phyloP scores from a whole-genome alignment of 2,888 invertebrate genomes.

The Tenthredo amoena region DNA sequence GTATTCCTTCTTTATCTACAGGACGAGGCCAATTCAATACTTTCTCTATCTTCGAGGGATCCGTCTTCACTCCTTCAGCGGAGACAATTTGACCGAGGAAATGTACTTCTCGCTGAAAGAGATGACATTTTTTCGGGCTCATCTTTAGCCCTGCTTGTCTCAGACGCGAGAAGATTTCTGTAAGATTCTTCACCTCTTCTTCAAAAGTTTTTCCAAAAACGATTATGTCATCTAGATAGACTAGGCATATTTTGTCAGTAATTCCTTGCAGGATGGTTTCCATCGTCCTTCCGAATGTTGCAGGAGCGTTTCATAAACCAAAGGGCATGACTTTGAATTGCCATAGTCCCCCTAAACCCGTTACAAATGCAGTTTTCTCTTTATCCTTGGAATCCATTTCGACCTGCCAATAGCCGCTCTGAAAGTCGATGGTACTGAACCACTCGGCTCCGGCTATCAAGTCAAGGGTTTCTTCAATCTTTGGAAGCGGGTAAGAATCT shows the following conservation, averaged over 20 bases:
- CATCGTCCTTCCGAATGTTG: constrained; percentile 61
- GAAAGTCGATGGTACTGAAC: constrained; percentile 30
- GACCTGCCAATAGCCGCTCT: constrained; percentile 42
- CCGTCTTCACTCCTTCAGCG: constrained; percentile 47
- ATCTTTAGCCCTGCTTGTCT: constrained; percentile 57
- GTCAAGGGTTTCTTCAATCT: constrained; percentile 50
- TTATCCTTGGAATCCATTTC: constrained; percentile 48
- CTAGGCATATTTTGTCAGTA: constrained; percentile 58
- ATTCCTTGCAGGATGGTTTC: constrained; percentile 58
- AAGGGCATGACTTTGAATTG: constrained; percentile 52
- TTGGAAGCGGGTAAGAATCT: constrained; percentile 50
- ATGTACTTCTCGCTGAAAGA: no score
- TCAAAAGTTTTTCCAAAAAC: constrained; percentile 55
- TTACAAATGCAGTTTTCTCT: constrained; percentile 61
- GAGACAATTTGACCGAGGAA: constrained; percentile 53
- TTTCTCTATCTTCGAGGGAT: constrained; percentile 55
- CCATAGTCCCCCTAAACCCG: constrained; percentile 59
- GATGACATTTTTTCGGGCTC: neutral
- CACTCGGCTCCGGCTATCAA: constrained; percentile 68
- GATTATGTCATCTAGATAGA: constrained; percentile 58
- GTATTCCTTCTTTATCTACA: constrained; percentile 54
- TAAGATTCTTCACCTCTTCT: constrained; percentile 54
- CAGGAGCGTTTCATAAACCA: constrained; percentile 62
- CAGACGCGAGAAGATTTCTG: constrained; percentile 58
- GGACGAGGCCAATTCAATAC: constrained; percentile 36